Percentiles rank a stretch among this genome's conserved stretches.
These are phyloP conservation scores for Nycteola revayana DNA, from an alignment of 2,888 invertebrate genomes.

Conservation along the genomic window DNA sequence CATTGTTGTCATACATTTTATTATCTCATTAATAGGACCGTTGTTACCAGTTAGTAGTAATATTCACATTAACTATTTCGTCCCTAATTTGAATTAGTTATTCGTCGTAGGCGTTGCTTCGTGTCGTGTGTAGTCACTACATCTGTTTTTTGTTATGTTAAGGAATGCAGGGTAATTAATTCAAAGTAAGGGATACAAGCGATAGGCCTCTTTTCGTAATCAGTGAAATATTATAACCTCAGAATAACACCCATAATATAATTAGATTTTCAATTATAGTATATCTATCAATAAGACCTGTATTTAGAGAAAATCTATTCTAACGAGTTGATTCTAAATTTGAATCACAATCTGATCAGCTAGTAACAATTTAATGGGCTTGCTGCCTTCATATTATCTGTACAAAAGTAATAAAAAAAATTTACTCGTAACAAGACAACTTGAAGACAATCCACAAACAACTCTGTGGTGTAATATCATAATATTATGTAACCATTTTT, in stretches of 20 bases:
- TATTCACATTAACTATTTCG: conserved; percentile 31
- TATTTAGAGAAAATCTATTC: too few species aligned
- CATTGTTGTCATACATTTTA: conserved; percentile 48
- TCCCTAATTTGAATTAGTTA: conserved; percentile 50
- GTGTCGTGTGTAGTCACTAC: conserved; percentile 20
- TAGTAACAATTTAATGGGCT: too few species aligned
- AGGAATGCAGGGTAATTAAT: conserved; percentile 39
- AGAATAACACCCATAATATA: conserved; percentile 18
- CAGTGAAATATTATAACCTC: conserved; percentile 19
- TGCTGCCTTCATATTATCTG: too few species aligned
- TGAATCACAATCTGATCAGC: too few species aligned
- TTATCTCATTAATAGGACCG: conserved; percentile 49
- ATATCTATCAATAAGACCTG: too few species aligned
- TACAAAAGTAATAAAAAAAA: too few species aligned
- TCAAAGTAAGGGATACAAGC: conserved; percentile 41
- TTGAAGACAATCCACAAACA: too few species aligned
- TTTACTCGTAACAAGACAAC: too few species aligned
- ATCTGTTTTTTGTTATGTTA: conserved; percentile 19
- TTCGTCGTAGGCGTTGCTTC: conserved; percentile 25
- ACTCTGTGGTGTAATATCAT: too few species aligned
- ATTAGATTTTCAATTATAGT: too few species aligned
- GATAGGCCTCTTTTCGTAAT: conserved; percentile 24
- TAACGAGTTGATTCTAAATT: too few species aligned
- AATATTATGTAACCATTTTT: too few species aligned
- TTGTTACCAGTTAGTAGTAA: conserved; percentile 73